Base-by-base conservation (phyloP, 2,797 vertebrate genomes). In the Xiphorhynchus erythropygius region DNA sequence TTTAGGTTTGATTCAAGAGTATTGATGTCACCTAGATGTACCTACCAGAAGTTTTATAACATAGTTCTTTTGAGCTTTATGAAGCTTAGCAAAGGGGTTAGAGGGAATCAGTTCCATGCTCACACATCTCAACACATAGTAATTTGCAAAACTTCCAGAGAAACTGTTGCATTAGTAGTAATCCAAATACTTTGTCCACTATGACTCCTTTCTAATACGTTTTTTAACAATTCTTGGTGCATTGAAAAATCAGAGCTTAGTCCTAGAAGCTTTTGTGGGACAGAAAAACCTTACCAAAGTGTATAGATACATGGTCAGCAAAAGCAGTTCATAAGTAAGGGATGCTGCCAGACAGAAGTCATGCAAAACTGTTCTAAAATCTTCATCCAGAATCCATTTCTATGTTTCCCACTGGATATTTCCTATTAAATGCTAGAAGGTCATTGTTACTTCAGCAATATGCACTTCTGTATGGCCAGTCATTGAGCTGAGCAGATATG, bases 1-100 rank as follows among this genome's bases (percentile, higher is more conserved):
- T 89, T 96, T 94, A 94, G 90, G 95, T 95, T 90, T 94, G 13
- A 84, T 78, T 93, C 60, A 88, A 81, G 64, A 82, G 42, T 39
- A 69, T 70, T 86, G 59, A 55, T 86, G 47, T 85, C 50, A 73
- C 53, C 23, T 80, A 44, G 78, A 96, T 77, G 35, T 69, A 89
- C 57, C 53, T 41, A 63, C 32, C 35, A 80, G 74, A 86, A 88
- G 17, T 27, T 56, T 82, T 89, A 28, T 60, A 93, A 22, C 39
- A 78, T 16, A 35, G 53, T 71, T 90, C 73, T 73, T 77, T 53
- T 57, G 56, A 57, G 50, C 28, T 69, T 41, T 41, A 6, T 44
- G 73, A 90, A 84, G 30, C 50, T 73, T 82, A 86, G 55, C 41
- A 78, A 84, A 78, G 18, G 6, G 3, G 13, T 84, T 84, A 55